A percentile compares a stretch with the other conserved stretches of the same genome.
Evolutionary conservation across 1,140 invertebrate species (phyloP).

Genomic region (Dreissena rostriformis): DNA sequence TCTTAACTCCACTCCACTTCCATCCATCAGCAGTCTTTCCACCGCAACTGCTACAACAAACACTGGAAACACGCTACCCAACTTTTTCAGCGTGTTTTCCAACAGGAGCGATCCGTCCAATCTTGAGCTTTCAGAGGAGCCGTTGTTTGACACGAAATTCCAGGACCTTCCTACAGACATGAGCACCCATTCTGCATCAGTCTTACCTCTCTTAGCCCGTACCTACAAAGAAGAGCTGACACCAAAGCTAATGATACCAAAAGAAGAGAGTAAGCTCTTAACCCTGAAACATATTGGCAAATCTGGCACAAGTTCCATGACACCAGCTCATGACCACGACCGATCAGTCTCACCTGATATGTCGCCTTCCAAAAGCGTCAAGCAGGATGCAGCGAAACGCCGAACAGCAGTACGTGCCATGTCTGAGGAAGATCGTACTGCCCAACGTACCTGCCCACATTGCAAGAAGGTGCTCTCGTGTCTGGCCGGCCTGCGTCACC

Average conservation of each 20-base stretch:
- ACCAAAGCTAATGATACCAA: neutral
- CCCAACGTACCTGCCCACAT: conserved; percentile 18
- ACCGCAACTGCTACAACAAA: conserved; percentile 8
- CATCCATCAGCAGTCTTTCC: neutral
- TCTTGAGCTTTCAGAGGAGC: conserved; percentile 11
- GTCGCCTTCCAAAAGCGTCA: neutral
- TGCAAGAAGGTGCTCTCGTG: conserved; percentile 49
- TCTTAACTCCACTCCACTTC: neutral
- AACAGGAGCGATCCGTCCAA: conserved; percentile 16
- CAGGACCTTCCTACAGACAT: conserved; percentile 35
- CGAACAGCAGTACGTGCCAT: conserved; percentile 2
- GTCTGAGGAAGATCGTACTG: conserved; percentile 44
- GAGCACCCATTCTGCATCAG: neutral
- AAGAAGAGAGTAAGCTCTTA: neutral
- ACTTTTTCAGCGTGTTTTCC: conserved; percentile 48
- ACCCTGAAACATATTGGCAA: neutral
- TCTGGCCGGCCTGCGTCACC: conserved; percentile 75
- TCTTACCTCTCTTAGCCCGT: too few species aligned
- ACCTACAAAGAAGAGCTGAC: neutral
- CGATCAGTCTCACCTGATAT: neutral
- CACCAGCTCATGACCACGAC: neutral
- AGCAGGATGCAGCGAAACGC: neutral
- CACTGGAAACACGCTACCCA: conserved; percentile 44
- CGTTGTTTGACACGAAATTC: neutral
- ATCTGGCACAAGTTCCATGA: neutral